Conservation (phyloP, 2,113 vertebrate genomes). For the Takifugu bimaculatus region DNA sequence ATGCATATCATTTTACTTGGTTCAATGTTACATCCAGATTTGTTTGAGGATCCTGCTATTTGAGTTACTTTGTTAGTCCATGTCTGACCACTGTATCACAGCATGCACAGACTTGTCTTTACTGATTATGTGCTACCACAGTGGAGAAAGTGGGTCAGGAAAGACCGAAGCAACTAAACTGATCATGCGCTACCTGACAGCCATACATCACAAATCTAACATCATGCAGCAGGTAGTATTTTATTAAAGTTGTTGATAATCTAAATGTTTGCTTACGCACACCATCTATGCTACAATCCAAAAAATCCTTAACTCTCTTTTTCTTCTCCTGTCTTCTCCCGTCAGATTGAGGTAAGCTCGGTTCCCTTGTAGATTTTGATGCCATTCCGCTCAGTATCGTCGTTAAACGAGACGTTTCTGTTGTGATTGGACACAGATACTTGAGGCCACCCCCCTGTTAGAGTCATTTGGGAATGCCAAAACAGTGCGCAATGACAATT, state of each 20-base stretch:
- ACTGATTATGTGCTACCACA: slow-evolving; percentile 48
- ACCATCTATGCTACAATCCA: neutral
- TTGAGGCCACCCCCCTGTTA: slow-evolving; percentile 92
- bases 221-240: slow-evolving; percentile 80
- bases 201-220: slow-evolving; percentile 88
- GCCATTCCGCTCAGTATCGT: neutral
- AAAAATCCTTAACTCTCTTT: neutral
- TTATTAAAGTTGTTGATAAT: neutral
- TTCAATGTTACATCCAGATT: neutral
- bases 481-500: slow-evolving; percentile 96
- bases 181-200: slow-evolving; percentile 90
- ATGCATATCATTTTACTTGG: too few relatives aligned
- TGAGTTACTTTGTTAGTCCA: too few relatives aligned
- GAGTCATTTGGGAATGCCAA: slow-evolving; percentile 99
- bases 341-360: slow-evolving; percentile 82
- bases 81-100: too few relatives aligned
- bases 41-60: neutral
- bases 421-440: slow-evolving; percentile 77
- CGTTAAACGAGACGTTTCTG: neutral
- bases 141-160: slow-evolving; percentile 95
- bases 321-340: slow-evolving; percentile 1
- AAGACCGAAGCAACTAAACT: slow-evolving; percentile 96
- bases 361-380: neutral
- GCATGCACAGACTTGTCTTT: neutral
- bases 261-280: neutral